Base-by-base conservation (phyloP, 2,113 vertebrate species). In the Callorhinus ursinus region DNA sequence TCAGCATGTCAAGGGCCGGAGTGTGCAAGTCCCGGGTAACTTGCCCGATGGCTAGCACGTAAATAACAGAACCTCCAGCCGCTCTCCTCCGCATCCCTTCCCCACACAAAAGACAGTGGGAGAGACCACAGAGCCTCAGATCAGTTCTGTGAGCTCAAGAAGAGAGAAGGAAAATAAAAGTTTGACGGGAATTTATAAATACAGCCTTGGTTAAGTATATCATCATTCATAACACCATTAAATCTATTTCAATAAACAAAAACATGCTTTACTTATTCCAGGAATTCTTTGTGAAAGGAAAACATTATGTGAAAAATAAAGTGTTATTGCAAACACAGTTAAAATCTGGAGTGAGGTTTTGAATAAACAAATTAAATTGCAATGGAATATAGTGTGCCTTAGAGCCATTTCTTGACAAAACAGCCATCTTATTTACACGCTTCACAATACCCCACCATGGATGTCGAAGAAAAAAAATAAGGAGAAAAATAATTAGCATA, bases 401-500 rank as follows among this genome's bases (percentile, higher is more conserved):
- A 96, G 98, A 99, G 99, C 99, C 99, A 99, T 99, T 99, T 99
- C 99, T 99, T 99, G 99, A 99, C 99, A 99, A 99, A 99, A 99
- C 99, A 99, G 99, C 99, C 99, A 99, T 99, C 99, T 99, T 99
- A 99, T 99, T 99, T 99, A 99, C 99, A 99, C 99, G 99, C 99
- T 99, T 99, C 99, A 99, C 99, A 99, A 99, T 99, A 99, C 99
- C 99, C 99, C 99, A 98, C 99, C 98, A 98, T 99, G 99, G 99
- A 99, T 99, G 99, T 99, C 98, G 99, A 99, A 99, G 99, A 98
- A 99, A 99, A 99, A 99, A 99, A 99, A 99, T 99, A 99, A 99
- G 99, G 99, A 99, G 99, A 99, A 99, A 99, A 99, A 99, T 99
- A 99, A 99, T 99, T 99, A 99, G 99, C 99, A 99, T 99, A 99